A percentile compares a stretch with the other conserved stretches of the same genome.
phyloP scores from a whole-genome alignment of 2,797 vertebrate species.

The Protosalanx chinensis region DNA sequence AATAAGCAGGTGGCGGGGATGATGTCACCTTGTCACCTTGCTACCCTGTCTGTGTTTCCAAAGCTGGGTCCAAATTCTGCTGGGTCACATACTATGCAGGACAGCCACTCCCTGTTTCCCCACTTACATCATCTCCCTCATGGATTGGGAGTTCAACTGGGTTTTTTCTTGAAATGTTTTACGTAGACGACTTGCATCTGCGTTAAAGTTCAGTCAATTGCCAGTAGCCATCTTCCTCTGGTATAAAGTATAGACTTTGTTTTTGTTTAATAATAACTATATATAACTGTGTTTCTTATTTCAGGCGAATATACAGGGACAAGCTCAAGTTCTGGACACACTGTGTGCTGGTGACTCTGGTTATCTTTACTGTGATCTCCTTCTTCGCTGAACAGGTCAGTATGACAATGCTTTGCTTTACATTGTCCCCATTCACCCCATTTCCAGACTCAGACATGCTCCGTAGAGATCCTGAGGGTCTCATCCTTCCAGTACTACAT shows the following conservation, averaged over 20 bases:
- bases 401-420: slow-evolving; percentile 6
- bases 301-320: slow-evolving; percentile 92
- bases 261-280: background rate
- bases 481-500: background rate
- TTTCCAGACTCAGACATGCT: slow-evolving; percentile 18
- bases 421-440: slow-evolving; percentile 23
- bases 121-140: background rate
- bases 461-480: slow-evolving; percentile 12
- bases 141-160: background rate
- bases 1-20: slow-evolving; percentile 39
- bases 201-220: background rate
- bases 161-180: background rate
- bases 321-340: slow-evolving; percentile 99
- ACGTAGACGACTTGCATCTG: background rate
- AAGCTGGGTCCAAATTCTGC: slow-evolving; percentile 8
- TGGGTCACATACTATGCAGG: slow-evolving; percentile 34
- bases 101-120: slow-evolving; percentile 4
- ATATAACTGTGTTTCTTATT: slow-evolving; percentile 8
- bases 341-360: slow-evolving; percentile 89
- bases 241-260: background rate
- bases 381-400: slow-evolving; percentile 98
- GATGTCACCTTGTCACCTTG: slow-evolving; percentile 60
- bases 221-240: background rate
- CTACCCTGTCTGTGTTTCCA: slow-evolving; percentile 37
- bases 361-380: slow-evolving; percentile 92